phyloP scores from a whole-genome alignment of 2,888 invertebrate species.

The Biston stratarius region DNA sequence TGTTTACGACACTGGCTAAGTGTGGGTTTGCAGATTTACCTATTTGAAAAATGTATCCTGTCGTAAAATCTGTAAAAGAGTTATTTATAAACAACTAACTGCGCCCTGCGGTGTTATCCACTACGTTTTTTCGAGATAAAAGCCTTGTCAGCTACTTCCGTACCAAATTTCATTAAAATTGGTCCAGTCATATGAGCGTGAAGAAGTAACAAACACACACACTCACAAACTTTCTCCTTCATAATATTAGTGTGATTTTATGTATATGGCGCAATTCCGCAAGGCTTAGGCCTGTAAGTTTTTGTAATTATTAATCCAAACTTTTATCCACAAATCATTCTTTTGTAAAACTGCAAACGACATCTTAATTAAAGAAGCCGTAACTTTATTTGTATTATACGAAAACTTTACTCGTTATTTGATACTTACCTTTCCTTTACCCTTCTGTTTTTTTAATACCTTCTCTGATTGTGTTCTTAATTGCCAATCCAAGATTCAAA shows the following conservation, averaged over 20 bases:
- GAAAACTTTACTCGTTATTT: slow-evolving; percentile 52
- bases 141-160: too few species aligned
- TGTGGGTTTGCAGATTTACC: too few species aligned
- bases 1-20: not conserved
- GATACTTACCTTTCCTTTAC: slow-evolving; percentile 29
- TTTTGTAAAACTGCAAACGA: slow-evolving; percentile 21
- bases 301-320: slow-evolving; percentile 5
- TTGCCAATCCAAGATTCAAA: slow-evolving; percentile 43
- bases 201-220: too few species aligned
- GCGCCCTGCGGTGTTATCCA: too few species aligned
- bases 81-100: too few species aligned
- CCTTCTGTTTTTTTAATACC: slow-evolving; percentile 34
- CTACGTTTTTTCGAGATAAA: too few species aligned
- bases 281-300: not conserved
- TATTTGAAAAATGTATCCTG: too few species aligned
- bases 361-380: slow-evolving; percentile 43
- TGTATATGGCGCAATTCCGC: not conserved
- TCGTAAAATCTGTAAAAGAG: too few species aligned
- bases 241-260: too few species aligned
- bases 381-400: slow-evolving; percentile 43
- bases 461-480: slow-evolving; percentile 44
- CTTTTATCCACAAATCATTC: slow-evolving; percentile 9
- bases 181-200: too few species aligned
- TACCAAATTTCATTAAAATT: too few species aligned
- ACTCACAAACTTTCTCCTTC: too few species aligned